Base-by-base conservation (phyloP, 2,113 vertebrate species). In the Eptesicus fuscus region DNA sequence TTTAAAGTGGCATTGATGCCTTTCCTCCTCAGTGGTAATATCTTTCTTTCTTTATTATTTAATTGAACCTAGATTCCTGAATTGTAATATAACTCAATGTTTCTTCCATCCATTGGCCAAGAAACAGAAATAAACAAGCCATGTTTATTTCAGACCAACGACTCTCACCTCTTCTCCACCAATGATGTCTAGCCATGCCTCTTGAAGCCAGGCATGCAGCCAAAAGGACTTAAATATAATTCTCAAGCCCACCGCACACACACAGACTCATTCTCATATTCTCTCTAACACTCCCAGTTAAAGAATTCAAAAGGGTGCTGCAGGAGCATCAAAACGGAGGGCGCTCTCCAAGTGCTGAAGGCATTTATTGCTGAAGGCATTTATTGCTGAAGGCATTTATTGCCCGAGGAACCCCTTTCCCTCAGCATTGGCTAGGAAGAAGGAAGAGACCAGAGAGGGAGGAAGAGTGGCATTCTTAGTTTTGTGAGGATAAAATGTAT, bases 291-390 rank as follows among this genome's bases (percentile, higher is more conserved):
- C 59, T 87, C 87, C 51, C 37, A 37, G 4, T 18, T 28, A 69
- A 4, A 80, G 76, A 56, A 90, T 77, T 88, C 65, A 53, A 82
- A 35, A 92, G 63, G 42, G 61, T 67, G 25, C 82, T 10, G 28
- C 1, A 9, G 12, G 61, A 0, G 0, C 37, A 40, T 47, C 82
- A 77, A 93, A 90, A 95, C 87, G 87, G 83, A 94, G 90, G 94
- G 96, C n/a, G 91, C 97, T 98, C 95, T 98, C 97, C 98, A 98
- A 97, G 90, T 98, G 94, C 97, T 96, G 96, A 97, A 97, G 80
- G 25, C 22, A 49, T 42, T 49, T 71, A 14, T 0, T 51, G 70
- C 25, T n/a, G n/a, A n/a, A n/a, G n/a, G n/a, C n/a, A n/a, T n/a
- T n/a, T n/a, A n/a, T n/a, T 98, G 94, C 97, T 96, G 96, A 97